A percentile compares a stretch with the other conserved stretches of the same genome.
phyloP scores from a whole-genome alignment of 2,797 vertebrate genomes.

The Squalus acanthias region DNA sequence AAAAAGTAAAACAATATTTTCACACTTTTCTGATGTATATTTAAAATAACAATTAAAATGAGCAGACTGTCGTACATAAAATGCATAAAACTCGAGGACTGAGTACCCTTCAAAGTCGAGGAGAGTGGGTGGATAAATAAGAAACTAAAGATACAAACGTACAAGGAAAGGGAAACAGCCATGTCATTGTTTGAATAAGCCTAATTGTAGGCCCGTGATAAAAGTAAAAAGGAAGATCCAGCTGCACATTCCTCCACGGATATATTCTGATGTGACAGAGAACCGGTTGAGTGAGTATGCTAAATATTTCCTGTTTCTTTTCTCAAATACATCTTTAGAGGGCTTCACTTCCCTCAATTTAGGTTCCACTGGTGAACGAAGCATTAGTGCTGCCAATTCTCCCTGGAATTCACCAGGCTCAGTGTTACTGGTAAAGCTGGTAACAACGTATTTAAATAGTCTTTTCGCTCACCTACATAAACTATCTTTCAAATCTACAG shows the following conservation, averaged over 20 bases:
- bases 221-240: neutral
- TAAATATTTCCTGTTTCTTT: neutral
- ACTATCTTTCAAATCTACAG: neutral
- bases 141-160: neutral
- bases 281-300: neutral
- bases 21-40: neutral
- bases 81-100: neutral
- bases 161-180: neutral
- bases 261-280: neutral
- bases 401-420: neutral
- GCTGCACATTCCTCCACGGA: neutral
- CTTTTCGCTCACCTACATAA: neutral
- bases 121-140: neutral
- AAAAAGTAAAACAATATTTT: neutral
- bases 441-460: neutral
- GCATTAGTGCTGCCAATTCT: neutral
- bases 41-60: neutral
- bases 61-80: neutral
- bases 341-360: neutral
- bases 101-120: neutral
- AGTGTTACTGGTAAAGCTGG: neutral
- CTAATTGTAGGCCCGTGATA: neutral
- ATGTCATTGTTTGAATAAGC: neutral
- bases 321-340: neutral
- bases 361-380: neutral